Evolutionary conservation across 2,797 vertebrate species (phyloP).

Genomic region (Phoebastria nigripes): DNA sequence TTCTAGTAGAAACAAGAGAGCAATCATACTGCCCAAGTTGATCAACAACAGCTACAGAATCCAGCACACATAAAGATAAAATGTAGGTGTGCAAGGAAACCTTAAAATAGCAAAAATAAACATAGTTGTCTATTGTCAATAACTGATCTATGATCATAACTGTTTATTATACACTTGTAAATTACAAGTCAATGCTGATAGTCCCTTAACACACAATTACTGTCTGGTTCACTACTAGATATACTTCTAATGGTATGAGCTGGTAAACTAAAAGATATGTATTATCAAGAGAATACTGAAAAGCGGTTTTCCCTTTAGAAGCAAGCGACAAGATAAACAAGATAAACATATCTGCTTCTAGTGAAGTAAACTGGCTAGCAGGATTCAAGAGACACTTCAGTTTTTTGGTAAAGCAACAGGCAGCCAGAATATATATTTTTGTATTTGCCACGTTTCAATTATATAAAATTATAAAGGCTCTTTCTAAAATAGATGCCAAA

Average conservation of each 20-base stretch:
- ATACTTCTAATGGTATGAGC: not conserved
- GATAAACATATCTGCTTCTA: not conserved
- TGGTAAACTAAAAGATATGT: not conserved
- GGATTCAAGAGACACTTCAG: not conserved
- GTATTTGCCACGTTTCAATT: not conserved
- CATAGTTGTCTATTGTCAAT: not conserved
- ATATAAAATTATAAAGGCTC: not conserved
- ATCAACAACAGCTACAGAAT: not conserved
- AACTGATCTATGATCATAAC: not conserved
- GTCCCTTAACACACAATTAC: slow-evolving; percentile 36
- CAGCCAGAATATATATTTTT: not conserved
- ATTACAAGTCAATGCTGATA: not conserved
- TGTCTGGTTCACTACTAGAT: not conserved
- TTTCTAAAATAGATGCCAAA: not conserved
- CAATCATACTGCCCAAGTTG: not conserved
- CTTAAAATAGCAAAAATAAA: slow-evolving; percentile 4
- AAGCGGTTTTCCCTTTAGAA: not conserved
- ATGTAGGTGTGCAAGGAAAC: not conserved
- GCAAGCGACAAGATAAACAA: not conserved
- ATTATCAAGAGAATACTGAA: slow-evolving; percentile 17
- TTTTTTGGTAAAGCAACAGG: not conserved
- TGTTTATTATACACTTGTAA: slow-evolving; percentile 12
- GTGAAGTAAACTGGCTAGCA: not conserved
- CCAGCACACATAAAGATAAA: not conserved
- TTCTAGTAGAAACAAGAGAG: not conserved